phyloP scores from a whole-genome alignment of 2,888 invertebrate genomes.

The Cabera pusaria region DNA sequence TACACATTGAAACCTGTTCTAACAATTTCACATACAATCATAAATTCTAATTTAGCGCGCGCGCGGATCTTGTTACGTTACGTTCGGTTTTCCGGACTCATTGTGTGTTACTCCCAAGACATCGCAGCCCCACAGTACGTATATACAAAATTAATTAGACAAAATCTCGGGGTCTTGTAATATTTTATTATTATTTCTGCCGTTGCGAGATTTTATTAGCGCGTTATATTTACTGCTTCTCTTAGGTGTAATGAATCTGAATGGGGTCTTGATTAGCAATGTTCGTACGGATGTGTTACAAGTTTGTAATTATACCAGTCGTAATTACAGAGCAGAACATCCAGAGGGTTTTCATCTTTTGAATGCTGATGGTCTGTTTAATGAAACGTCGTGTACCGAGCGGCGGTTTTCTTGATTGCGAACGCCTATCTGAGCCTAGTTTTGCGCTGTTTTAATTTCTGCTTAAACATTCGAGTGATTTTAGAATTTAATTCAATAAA shows the following conservation, averaged over 20 bases:
- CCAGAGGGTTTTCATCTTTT: slow-evolving; percentile 61
- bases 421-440: slow-evolving; percentile 54
- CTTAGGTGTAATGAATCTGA: slow-evolving; percentile 70
- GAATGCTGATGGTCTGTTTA: slow-evolving; percentile 75
- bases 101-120: slow-evolving; percentile 80
- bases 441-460: slow-evolving; percentile 51
- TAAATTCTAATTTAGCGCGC: slow-evolving; percentile 81
- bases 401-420: slow-evolving; percentile 65
- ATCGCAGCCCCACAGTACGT: slow-evolving; percentile 69
- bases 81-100: slow-evolving; percentile 73
- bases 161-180: slow-evolving; percentile 77
- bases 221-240: slow-evolving; percentile 77
- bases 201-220: slow-evolving; percentile 74
- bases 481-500: too few relatives aligned
- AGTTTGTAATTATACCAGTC: slow-evolving; percentile 76
- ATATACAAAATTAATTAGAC: slow-evolving; percentile 83
- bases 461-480: slow-evolving; percentile 21
- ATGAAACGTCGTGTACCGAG: slow-evolving; percentile 70
- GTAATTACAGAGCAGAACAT: slow-evolving; percentile 74
- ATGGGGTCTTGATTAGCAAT: slow-evolving; percentile 75
- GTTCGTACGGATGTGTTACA: slow-evolving; percentile 63
- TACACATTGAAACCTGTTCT: slow-evolving; percentile 70
- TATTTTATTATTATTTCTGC: slow-evolving; percentile 82
- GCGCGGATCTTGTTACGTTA: slow-evolving; percentile 74
- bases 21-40: slow-evolving; percentile 82